Evolutionary conservation across 2,113 vertebrate genomes (phyloP), one percentile per base, ranked within the genome.

Genomic region (Aspiorhynchus laticeps): DNA sequence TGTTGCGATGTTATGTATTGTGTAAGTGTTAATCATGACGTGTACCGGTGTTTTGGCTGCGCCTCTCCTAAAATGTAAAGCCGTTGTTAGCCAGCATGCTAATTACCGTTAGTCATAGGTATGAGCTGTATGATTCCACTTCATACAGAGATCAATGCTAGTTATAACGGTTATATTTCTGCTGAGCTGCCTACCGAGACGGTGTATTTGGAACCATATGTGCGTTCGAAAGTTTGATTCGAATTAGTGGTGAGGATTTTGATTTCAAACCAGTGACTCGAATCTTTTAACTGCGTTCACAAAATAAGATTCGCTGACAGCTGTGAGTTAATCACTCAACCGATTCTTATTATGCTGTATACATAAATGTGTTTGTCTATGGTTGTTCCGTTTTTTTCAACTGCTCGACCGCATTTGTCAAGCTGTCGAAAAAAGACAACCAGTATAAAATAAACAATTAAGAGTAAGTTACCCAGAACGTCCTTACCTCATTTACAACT

Each of bases 31-130:
- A 9, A 12, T 53, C 26, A 28, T 81, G 61, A 75, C 51, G 51
- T 75, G 5, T 33, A 26, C 48, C 67, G 67, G 67, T 83, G 41
- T 83, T 83, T 71, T 83, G 63, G 19, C 65, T 69, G 61, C 28
- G 26, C 48, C 6, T 84, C 21, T 24, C 73, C 41, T 17, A 84
- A 73, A 41, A 84, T 84, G 1, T 51, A 84, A 84, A 84, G 67
- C 19, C 19, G 38, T 38, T 48, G 82, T 74, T 73, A 84, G 82
- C 67, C 3, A 53, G 19, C 19, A 53, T 28, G 82, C 65, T 74
- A 84, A 56, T 69, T 53, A 38, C 65, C 65, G 81, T 83, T 83
- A 83, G 41, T 63, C 43, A 10, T 71, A 0, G 26, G 7, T 65
- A 43, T 43, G 24, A 81, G n/a, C 59, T 65, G 15, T 28, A 19